Conservation (phyloP, 2,113 vertebrate species). For the Rhinichthys klamathensis region DNA sequence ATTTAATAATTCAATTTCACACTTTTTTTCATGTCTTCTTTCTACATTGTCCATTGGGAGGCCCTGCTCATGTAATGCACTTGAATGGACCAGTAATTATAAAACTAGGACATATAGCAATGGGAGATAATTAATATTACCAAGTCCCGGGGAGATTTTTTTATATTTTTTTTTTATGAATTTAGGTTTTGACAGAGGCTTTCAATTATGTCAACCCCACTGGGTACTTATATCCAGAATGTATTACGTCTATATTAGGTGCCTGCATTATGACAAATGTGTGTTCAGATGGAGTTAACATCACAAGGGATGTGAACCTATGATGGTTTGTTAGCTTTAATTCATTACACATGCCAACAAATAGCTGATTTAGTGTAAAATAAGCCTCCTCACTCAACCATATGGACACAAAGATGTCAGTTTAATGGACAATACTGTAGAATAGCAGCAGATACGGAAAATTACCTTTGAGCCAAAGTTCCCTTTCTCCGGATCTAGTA, state of each 20-base stretch:
- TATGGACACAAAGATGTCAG: not conserved
- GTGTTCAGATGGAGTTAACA: conserved; percentile 2
- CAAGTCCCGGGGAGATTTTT: conserved; percentile 71
- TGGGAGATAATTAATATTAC: conserved; percentile 83
- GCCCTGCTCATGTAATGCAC: conserved; percentile 66
- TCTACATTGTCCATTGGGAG: conserved; percentile 38
- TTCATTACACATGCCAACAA: conserved; percentile 11
- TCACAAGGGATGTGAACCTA: conserved; percentile 18
- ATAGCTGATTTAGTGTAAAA: conserved; percentile 3
- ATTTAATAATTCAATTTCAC: conserved; percentile 1
- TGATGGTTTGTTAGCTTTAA: conserved; percentile 38
- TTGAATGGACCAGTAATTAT: conserved; percentile 84
- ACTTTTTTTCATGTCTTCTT: not conserved
- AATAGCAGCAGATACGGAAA: not conserved
- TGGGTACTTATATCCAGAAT: conserved; percentile 72
- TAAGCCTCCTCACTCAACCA: not conserved
- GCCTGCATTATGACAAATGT: conserved; percentile 43
- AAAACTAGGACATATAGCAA: conserved; percentile 84
- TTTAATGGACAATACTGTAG: conserved; percentile 3
- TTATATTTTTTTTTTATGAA: conserved; percentile 65
- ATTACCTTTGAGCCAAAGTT: not conserved
- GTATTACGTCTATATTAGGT: conserved; percentile 78
- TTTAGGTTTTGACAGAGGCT: conserved; percentile 79
- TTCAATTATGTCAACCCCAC: conserved; percentile 81
- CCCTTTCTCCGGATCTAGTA: not conserved